These are phyloP conservation scores for Phrynosoma platyrhinos DNA, from an alignment of 2,113 vertebrate genomes.

Conservation along the genomic window DNA sequence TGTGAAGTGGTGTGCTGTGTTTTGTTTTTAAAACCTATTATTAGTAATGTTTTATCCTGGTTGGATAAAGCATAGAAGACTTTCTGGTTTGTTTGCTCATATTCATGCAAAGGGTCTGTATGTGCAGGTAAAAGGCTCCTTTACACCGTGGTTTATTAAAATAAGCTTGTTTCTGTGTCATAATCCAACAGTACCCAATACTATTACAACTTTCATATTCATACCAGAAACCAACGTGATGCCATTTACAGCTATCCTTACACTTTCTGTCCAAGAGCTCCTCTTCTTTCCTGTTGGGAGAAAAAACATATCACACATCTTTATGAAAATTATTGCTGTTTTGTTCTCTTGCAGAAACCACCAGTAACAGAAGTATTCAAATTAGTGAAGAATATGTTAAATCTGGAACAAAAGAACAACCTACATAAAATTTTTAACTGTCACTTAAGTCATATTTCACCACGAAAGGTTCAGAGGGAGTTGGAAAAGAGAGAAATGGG, in stretches of 20 bases:
- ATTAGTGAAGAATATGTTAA: not conserved
- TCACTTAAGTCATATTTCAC: not conserved
- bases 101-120: too few species aligned
- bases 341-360: not conserved
- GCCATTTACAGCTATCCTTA: not conserved
- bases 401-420: constrained; percentile 17
- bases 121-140: too few species aligned
- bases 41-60: too few species aligned
- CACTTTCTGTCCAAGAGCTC: not conserved
- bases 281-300: not conserved
- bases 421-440: constrained; percentile 6
- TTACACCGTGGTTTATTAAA: too few species aligned
- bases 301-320: not conserved
- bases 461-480: not conserved
- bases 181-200: too few species aligned
- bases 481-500: not conserved
- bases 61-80: too few species aligned
- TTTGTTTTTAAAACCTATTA: too few species aligned
- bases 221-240: not conserved
- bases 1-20: too few species aligned
- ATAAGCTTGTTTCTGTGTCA: too few species aligned
- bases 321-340: not conserved
- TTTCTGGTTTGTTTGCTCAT: too few species aligned
- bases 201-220: not conserved
- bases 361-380: not conserved